Base-by-base conservation (phyloP, 1,140 invertebrate species). In the Glossosoma conforme region DNA sequence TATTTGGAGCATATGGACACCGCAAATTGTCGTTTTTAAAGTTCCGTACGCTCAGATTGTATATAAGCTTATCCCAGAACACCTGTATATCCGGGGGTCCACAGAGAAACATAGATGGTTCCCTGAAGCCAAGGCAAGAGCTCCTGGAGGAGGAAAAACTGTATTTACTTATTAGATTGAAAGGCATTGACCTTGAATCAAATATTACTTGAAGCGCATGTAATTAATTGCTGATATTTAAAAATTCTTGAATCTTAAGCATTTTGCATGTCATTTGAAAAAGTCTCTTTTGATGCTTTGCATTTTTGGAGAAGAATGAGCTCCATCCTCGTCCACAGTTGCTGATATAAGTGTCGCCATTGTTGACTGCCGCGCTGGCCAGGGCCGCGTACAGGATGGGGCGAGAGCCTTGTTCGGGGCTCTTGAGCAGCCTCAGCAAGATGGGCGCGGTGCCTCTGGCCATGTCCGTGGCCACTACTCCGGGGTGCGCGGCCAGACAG, bases 381-480 rank as follows among this genome's bases (percentile, higher is more conserved):
- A 91, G 72, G 57, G 86, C 84, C 10, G 86, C 80, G 69, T 84
- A 84, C 1, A 87, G 71, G 28, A 89, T 78, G 0, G 83, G 76
- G 18, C 79, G 77, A 1, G 91, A 86, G 15, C 90, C 47, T 4
- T 43, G 10, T 15, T 37, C 35, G n/a, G 33, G 30, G 2, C 20
- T 11, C 33, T 46, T 46, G 21, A 46, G 17, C 5, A 37, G 10
- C 10, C 1, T 1, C 2, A n/a, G 3, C 32, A 35, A 6, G 25
- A 28, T n/a, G 6, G 25, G n/a, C 30, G 19, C 24, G 28, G 28
- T 33, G 28, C 35, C 44, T n/a, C 25, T 10, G 13, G 32, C 44
- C 35, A 95, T 67, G 54, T 87, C 85, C 1, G 91, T 92, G 62
- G 86, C 78, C 1, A 94, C 87, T 32, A 96, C 75, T n/a, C 93